Evolutionary conservation across 2,888 invertebrate species (phyloP), one percentile per base, ranked within the genome.

Genomic region (Polyommatus icarus): DNA sequence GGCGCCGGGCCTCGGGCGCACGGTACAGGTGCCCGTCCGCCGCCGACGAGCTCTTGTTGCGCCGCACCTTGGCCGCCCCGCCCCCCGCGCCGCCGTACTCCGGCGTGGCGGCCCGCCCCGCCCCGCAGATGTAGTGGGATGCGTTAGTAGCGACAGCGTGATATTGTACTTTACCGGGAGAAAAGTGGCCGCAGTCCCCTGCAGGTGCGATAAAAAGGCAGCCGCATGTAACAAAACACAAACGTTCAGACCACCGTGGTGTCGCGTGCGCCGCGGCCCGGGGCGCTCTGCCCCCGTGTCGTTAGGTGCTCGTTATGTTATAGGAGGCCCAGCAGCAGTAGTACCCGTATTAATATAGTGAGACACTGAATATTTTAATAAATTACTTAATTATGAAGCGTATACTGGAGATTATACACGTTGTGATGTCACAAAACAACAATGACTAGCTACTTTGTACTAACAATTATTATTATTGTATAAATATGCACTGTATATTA

Each of bases 161-260:
- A 95, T 95, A 95, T 94, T 95, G 95, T 95, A 96, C 96, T 92
- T 95, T 96, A 95, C 96, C 96, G 90, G 95, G 92, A 91, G 95
- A 95, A 89, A 95, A 94, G 92, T 93, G 94, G 88, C 91, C 94
- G 92, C 95, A 95, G 91, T 96, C 96, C 95, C 94, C 96, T 95
- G 95, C 94, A 91, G 93, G 93, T 92, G 94, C 91, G 94, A 94
- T 90, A 91, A 90, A 92, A 90, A 91, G 94, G 91, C 94, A 90
- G 94, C 94, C 94, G 94, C 94, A 95, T 95, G 94, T 91, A 95
- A 95, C 93, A 94, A 94, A 94, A 93, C 89, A 93, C 88, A 93
- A 91, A 91, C 84, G 86, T 92, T 91, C 90, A 93, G 89, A 89
- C 89, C 83, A 80, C 81, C 79, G 79, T 73, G 10, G 73, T 59